Evolutionary conservation across 2,113 vertebrate species (phyloP).

Genomic region (Spea multiplicata): DNA sequence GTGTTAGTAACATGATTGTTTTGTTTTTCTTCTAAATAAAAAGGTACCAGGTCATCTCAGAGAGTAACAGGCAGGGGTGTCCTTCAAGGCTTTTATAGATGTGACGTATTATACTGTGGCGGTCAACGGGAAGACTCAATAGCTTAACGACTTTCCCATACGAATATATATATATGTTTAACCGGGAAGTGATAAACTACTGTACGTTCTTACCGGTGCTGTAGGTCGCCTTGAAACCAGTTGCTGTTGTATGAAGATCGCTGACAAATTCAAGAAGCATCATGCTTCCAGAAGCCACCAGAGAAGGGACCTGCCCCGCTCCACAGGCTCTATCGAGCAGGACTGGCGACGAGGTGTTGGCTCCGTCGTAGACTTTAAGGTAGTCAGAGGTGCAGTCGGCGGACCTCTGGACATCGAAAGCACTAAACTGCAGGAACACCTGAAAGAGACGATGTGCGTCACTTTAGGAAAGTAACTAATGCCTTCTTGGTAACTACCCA

Average conservation of each 20-base stretch:
- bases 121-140: too few relatives aligned
- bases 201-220: conserved; percentile 7
- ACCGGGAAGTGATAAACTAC: too few relatives aligned
- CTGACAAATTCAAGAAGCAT: conserved; percentile 40
- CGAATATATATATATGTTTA: too few relatives aligned
- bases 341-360: not conserved
- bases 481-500: too few relatives aligned
- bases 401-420: conserved; percentile 23
- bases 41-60: too few relatives aligned
- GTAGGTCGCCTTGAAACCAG: conserved; percentile 34
- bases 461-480: too few relatives aligned
- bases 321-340: conserved; percentile 34
- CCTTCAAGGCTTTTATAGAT: too few relatives aligned
- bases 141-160: too few relatives aligned
- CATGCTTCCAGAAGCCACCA: not conserved
- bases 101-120: too few relatives aligned
- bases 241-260: not conserved
- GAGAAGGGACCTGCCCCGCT: not conserved
- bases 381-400: conserved; percentile 29
- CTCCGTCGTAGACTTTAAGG: conserved; percentile 40
- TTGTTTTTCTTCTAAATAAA: too few relatives aligned
- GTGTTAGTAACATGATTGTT: too few relatives aligned
- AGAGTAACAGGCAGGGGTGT: too few relatives aligned
- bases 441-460: not conserved
- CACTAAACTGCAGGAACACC: conserved; percentile 34